Conservation (phyloP, 2,888 invertebrate species). For the Thelaira solivaga region DNA sequence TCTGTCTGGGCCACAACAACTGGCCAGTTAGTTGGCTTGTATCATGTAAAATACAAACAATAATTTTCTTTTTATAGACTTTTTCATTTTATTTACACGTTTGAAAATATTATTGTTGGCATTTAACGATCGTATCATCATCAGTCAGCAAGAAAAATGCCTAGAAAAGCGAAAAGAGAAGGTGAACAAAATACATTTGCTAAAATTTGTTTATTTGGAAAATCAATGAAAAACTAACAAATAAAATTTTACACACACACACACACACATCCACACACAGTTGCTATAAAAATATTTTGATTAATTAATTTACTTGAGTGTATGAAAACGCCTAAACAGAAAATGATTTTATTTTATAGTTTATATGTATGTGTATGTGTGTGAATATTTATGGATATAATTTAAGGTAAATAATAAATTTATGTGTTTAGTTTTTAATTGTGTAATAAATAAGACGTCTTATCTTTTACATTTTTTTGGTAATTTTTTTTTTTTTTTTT, state of each 20-base stretch:
- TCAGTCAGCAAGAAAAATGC: background rate
- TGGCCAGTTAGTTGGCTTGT: background rate
- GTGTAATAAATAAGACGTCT: too few species aligned
- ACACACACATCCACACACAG: background rate
- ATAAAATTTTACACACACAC: background rate
- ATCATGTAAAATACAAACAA: slow-evolving; percentile 31
- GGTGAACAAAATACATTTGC: slow-evolving; percentile 26
- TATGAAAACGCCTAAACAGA: slow-evolving; percentile 27
- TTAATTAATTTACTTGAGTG: slow-evolving; percentile 53
- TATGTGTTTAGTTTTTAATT: too few species aligned
- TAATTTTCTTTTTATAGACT: slow-evolving; percentile 32
- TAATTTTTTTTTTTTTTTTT: too few species aligned
- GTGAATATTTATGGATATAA: too few species aligned
- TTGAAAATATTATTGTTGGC: slow-evolving; percentile 56
- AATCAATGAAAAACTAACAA: slow-evolving; percentile 23
- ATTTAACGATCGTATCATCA: slow-evolving; percentile 25
- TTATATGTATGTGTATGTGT: background rate
- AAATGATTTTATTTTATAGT: slow-evolving; percentile 6
- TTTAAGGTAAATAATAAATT: too few species aligned
- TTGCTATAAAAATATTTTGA: slow-evolving; percentile 52
- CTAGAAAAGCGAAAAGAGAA: background rate
- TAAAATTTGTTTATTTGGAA: slow-evolving; percentile 45
- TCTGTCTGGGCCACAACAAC: background rate
- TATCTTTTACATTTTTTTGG: too few species aligned
- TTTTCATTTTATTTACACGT: slow-evolving; percentile 58